Base-by-base conservation (phyloP, 2,797 vertebrate species). In the Thalassophryne amazonica region DNA sequence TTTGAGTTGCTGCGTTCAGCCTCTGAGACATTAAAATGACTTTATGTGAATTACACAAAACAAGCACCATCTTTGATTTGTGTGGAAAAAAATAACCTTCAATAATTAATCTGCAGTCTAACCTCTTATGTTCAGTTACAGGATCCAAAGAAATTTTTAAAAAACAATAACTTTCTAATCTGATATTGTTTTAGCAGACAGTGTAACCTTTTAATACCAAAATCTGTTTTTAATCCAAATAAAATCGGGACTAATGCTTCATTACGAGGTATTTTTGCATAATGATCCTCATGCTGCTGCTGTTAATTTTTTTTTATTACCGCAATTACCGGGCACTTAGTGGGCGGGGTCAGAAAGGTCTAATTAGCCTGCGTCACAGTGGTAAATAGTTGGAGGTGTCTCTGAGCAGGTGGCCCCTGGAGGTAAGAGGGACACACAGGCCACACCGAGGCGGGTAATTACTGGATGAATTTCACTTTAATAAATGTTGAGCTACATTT, bases 401-500 rank as follows among this genome's bases (percentile, higher is more conserved):
- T 85, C 88, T 80, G 81, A 88, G 85, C 91, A 95, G 94, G 95
- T 94, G 94, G 90, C 92, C 94, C n/a, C 88, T 81, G 85, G 91
- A 89, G 94, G 93, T 95, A 93, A 91, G 93, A 91, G 93, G 85
- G 92, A 93, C 90, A 87, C 85, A 88, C 85, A 87, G 89, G 92
- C 89, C 92, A 90, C 7, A 73, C 87, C 85, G 91, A 89, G 89
- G 85, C 89, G 78, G 89, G 90, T 93, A 96, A 96, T 96, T 96
- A 95, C 91, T 80, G 92, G 88, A 84, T 93, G 93, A 93, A 96
- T 98, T 94, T 96, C 93, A 93, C 90, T 95, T 96, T 93, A 94
- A 93, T 95, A 95, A 94, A 94, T 91, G 91, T 93, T 90, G 92
- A 91, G 91, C 89, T 91, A 93, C 92, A 94, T 94, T 94, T 93